These are phyloP conservation scores for Mechanitis mazaeus DNA, from an alignment of 2,888 invertebrate genomes.

Conservation along the genomic window DNA sequence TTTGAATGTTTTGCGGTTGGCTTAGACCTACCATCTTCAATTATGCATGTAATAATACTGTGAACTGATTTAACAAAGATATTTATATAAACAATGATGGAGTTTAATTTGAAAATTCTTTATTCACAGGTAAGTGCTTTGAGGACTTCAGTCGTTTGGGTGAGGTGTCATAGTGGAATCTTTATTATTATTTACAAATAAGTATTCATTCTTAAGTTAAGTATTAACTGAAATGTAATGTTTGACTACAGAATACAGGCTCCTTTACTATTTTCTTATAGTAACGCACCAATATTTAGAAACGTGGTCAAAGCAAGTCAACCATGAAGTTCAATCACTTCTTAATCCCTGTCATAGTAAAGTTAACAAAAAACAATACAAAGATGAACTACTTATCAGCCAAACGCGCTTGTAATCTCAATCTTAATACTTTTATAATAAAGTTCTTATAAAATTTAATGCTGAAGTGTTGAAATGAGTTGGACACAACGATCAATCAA, in stretches of 20 bases:
- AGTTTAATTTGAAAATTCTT: conserved; percentile 2
- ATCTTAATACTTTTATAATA: conserved; percentile 31
- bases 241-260: not conserved
- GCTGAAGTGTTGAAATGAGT: conserved; percentile 26
- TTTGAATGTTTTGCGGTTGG: not conserved
- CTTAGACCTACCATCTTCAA: not conserved
- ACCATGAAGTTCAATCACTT: conserved; percentile 60
- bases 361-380: conserved; percentile 47
- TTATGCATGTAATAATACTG: too few relatives aligned
- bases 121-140: conserved; percentile 30
- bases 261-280: not conserved
- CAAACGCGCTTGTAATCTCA: conserved; percentile 24
- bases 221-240: too few relatives aligned
- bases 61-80: too few relatives aligned
- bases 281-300: not conserved
- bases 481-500: conserved; percentile 55
- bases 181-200: not conserved
- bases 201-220: not conserved
- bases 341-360: conserved; percentile 42
- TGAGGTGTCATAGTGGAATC: not conserved
- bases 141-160: not conserved
- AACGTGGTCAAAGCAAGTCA: conserved; percentile 41
- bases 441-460: conserved; percentile 19
- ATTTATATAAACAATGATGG: not conserved
- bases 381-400: conserved; percentile 29